These are phyloP conservation scores for Serilophus lunatus DNA, from an alignment of 2,113 vertebrate species.

Conservation along the genomic window DNA sequence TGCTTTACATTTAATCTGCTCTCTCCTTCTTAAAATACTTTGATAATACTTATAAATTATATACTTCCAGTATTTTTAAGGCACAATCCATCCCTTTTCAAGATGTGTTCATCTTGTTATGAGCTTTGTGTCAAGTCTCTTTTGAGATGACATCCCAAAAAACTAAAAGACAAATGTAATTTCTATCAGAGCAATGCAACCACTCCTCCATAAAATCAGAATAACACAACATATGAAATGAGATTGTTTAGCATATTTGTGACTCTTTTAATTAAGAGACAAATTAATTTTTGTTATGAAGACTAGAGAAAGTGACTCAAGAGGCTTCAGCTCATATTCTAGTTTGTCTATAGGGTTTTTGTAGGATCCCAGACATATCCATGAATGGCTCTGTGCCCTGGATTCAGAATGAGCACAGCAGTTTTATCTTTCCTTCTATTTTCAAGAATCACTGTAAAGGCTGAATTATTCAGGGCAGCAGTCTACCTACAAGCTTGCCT, in stretches of 20 bases:
- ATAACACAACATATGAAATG: neutral
- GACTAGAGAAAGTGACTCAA: neutral
- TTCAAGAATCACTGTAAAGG: neutral
- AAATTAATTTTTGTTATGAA: neutral
- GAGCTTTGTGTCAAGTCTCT: neutral
- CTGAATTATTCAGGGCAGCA: neutral
- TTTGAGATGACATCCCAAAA: neutral
- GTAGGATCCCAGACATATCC: no score
- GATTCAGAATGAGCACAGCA: neutral
- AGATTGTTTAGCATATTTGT: neutral
- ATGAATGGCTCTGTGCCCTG: neutral
- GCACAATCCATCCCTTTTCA: neutral
- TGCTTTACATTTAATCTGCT: neutral
- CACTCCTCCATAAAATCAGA: neutral
- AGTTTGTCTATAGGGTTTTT: neutral
- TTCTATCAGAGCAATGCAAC: neutral
- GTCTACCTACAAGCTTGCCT: neutral
- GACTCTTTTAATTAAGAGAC: neutral
- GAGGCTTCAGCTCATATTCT: neutral
- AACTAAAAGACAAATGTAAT: neutral
- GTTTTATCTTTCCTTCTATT: neutral
- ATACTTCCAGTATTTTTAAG: neutral
- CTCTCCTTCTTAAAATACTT: neutral
- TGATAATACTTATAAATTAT: neutral
- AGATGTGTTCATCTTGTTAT: neutral